phyloP scores from a whole-genome alignment of 1,140 invertebrate genomes.

The Littorina saxatilis region DNA sequence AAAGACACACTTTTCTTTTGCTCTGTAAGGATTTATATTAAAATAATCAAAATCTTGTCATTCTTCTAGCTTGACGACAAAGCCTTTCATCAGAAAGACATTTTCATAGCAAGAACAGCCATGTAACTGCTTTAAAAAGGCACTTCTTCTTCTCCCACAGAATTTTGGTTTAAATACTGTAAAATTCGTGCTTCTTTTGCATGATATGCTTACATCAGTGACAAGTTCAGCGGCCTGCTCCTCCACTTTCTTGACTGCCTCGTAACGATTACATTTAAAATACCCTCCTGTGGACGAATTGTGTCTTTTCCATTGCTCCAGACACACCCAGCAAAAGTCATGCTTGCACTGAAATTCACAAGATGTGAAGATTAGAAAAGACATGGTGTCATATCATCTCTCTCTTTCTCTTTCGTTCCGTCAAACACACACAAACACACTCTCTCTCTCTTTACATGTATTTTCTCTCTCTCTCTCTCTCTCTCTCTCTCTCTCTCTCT shows the following conservation, averaged over 20 bases:
- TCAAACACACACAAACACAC: background rate
- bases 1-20: too few relatives aligned
- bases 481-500: too few relatives aligned
- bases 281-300: slow-evolving; percentile 85
- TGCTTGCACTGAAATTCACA: slow-evolving; percentile 83
- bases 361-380: slow-evolving; percentile 29
- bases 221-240: slow-evolving; percentile 80
- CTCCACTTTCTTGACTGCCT: slow-evolving; percentile 82
- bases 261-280: slow-evolving; percentile 84
- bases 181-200: too few relatives aligned
- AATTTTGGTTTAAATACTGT: too few relatives aligned
- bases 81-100: too few relatives aligned
- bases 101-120: too few relatives aligned
- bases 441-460: background rate
- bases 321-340: slow-evolving; percentile 87
- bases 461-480: too few relatives aligned
- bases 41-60: too few relatives aligned
- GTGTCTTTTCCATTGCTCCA: slow-evolving; percentile 86
- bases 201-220: slow-evolving; percentile 78
- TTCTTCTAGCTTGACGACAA: too few relatives aligned
- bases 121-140: too few relatives aligned
- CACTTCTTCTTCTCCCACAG: too few relatives aligned
- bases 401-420: background rate
- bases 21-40: too few relatives aligned
- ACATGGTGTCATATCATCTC: background rate